Percentiles rank a stretch among this genome's conserved stretches.
These are phyloP conservation scores for Trichonephila inaurata DNA, from an alignment of 1,140 invertebrate genomes.

Conservation along the genomic window DNA sequence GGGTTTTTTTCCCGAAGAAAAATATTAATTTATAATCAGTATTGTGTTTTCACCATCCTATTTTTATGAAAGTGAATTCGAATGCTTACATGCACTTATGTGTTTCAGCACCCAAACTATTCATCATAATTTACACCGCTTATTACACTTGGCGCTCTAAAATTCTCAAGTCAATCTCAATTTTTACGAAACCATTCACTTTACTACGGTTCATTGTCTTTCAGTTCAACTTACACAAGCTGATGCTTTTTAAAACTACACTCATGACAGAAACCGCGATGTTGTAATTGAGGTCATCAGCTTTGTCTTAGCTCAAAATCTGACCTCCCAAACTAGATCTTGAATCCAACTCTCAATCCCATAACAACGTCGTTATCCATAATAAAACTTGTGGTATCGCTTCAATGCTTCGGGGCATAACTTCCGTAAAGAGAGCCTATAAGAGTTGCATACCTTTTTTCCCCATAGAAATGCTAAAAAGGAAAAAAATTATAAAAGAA, in stretches of 20 bases:
- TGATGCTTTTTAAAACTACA: not conserved
- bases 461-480: not conserved
- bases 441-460: not conserved
- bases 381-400: not conserved
- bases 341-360: not conserved
- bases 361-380: not conserved
- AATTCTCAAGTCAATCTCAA: no score
- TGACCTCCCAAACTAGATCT: constrained; percentile 6
- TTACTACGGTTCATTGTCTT: no score
- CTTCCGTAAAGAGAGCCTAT: not conserved
- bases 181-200: no score
- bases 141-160: no score
- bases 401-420: not conserved
- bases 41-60: no score
- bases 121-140: no score
- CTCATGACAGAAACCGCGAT: not conserved
- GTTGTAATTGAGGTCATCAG: not conserved
- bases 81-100: no score
- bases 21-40: no score
- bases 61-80: no score
- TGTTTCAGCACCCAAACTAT: no score
- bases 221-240: no score
- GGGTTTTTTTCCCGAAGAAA: no score
- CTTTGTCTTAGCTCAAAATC: not conserved
- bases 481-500: not conserved